These are phyloP conservation scores for Paralvinella palmiformis DNA, from an alignment of 1,140 invertebrate species.

Conservation along the genomic window DNA sequence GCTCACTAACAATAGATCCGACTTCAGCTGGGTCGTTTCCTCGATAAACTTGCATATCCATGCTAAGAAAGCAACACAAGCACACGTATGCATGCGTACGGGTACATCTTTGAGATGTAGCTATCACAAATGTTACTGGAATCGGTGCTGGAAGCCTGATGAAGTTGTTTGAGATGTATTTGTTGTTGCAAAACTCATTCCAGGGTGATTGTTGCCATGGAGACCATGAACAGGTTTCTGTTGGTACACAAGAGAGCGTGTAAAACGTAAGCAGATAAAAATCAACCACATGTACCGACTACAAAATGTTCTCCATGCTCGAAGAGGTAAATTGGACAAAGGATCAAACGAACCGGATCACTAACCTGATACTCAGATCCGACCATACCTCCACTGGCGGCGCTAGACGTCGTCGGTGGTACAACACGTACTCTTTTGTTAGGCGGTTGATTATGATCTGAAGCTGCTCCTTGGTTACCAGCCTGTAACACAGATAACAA, in stretches of 20 bases:
- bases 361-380: constrained; percentile 19
- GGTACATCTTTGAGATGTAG: no score
- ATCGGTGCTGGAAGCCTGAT: no score
- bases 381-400: constrained; percentile 23
- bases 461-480: constrained; percentile 30
- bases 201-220: not conserved
- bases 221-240: not conserved
- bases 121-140: no score
- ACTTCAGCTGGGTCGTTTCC: no score
- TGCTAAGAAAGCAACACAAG: no score
- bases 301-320: no score
- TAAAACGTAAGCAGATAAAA: not conserved
- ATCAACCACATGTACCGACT: not conserved
- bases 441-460: constrained; percentile 41
- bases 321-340: no score
- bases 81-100: no score
- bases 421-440: constrained; percentile 40
- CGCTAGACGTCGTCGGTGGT: constrained; percentile 34
- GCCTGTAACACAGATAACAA: no score
- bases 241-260: not conserved
- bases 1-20: no score
- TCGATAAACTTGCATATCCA: no score
- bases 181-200: not conserved
- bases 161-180: not conserved
- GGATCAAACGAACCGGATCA: no score